These are phyloP conservation scores for Drosophila testacea DNA, from an alignment of 2,888 invertebrate species.

Conservation along the genomic window DNA sequence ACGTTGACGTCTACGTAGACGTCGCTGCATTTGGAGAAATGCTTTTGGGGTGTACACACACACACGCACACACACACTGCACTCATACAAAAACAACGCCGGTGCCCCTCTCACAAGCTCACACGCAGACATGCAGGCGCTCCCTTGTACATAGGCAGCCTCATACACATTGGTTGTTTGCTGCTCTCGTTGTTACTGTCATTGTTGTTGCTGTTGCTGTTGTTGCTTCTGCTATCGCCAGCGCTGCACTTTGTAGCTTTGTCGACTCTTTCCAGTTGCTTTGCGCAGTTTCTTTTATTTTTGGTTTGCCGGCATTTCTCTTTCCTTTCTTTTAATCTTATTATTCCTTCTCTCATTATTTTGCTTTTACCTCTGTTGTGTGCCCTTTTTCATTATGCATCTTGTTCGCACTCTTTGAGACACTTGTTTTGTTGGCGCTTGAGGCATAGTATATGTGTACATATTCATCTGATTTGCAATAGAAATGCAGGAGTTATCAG, in stretches of 20 bases:
- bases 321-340: conserved; percentile 5
- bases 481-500: conserved; percentile 3
- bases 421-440: conserved; percentile 54
- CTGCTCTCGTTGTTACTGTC: conserved; percentile 32
- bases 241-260: conserved; percentile 60
- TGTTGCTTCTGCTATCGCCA: conserved; percentile 43
- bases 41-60: conserved; percentile 63
- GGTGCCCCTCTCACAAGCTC: conserved; percentile 54
- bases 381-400: conserved; percentile 23
- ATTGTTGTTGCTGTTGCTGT: conserved; percentile 29
- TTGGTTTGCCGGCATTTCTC: conserved; percentile 36
- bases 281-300: conserved; percentile 20
- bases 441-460: conserved; percentile 14
- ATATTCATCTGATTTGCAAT: not conserved
- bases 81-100: conserved; percentile 16
- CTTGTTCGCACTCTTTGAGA: conserved; percentile 14
- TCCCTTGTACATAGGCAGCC: conserved; percentile 73
- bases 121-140: conserved; percentile 53
- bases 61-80: conserved; percentile 16
- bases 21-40: conserved; percentile 78
- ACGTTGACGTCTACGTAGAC: conserved; percentile 36
- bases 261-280: conserved; percentile 58
- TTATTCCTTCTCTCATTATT: not conserved
- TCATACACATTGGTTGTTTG: conserved; percentile 78
- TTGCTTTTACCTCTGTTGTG: conserved; percentile 3